These are phyloP conservation scores for Polyodon spathula DNA, from an alignment of 2,113 vertebrate genomes.

Conservation along the genomic window DNA sequence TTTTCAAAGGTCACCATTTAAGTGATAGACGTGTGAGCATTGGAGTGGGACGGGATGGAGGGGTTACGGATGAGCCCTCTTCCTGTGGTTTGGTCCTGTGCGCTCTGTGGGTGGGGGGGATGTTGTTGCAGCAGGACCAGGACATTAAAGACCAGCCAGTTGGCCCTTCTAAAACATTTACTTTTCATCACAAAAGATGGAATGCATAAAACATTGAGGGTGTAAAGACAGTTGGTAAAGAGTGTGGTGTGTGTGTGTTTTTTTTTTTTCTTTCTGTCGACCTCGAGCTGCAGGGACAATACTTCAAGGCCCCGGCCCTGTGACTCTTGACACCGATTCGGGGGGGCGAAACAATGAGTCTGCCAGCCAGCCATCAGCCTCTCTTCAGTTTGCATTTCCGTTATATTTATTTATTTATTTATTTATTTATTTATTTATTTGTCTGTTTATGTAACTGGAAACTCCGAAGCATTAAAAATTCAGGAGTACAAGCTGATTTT, in stretches of 20 bases:
- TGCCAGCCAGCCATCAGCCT: conserved; percentile 44
- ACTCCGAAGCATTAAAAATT: conserved; percentile 62
- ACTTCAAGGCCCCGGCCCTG: conserved; percentile 55
- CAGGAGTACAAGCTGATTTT: conserved; percentile 66
- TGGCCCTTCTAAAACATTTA: conserved; percentile 47
- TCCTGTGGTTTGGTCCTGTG: too few relatives aligned
- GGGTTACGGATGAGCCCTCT: too few relatives aligned
- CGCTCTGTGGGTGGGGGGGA: too few relatives aligned
- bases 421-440: conserved; percentile 48
- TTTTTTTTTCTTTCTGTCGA: conserved; percentile 50
- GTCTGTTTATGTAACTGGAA: conserved; percentile 71
- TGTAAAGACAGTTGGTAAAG: conserved; percentile 54
- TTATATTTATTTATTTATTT: conserved; percentile 39
- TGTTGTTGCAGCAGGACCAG: too few relatives aligned
- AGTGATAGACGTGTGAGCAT: too few relatives aligned
- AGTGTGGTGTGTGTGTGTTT: too few relatives aligned
- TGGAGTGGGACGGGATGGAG: too few relatives aligned
- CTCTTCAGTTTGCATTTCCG: conserved; percentile 38
- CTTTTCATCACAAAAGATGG: conserved; percentile 70
- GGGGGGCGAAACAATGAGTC: too few relatives aligned
- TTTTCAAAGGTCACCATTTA: too few relatives aligned
- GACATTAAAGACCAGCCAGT: conserved; percentile 54
- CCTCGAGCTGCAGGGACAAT: conserved; percentile 54
- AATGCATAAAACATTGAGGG: conserved; percentile 68
- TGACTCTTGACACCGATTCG: conserved; percentile 56